phyloP scores from a whole-genome alignment of 2,113 vertebrate species.

The Saiga tatarica region DNA sequence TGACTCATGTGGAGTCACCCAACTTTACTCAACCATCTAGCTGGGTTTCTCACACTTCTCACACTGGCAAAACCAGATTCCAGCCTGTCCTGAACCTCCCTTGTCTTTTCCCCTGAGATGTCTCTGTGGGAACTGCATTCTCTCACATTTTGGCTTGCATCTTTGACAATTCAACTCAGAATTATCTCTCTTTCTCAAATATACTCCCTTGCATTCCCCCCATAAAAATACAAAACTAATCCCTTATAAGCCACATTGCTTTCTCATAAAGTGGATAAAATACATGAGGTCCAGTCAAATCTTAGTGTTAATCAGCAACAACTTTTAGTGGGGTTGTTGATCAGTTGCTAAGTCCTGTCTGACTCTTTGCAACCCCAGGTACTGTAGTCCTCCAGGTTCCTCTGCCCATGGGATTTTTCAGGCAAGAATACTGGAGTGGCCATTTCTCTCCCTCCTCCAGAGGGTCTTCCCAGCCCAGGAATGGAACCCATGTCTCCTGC shows the following conservation, averaged over 20 bases:
- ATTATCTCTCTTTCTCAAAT: neutral
- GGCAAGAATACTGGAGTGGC: neutral
- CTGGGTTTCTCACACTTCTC: neutral
- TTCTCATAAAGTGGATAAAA: neutral
- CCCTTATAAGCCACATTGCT: neutral
- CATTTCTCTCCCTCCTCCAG: neutral
- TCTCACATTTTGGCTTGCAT: neutral
- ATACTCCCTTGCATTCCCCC: neutral
- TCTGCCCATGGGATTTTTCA: neutral
- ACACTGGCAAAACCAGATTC: neutral
- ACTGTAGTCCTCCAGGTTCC: neutral
- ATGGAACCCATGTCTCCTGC: neutral
- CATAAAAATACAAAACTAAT: neutral
- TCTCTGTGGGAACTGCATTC: neutral
- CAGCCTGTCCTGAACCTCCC: neutral
- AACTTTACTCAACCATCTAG: neutral
- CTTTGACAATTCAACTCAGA: neutral
- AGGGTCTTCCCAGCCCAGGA: neutral
- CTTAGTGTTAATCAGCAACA: neutral
- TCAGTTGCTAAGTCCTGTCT: neutral
- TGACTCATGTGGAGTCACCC: too few species aligned
- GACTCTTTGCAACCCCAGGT: neutral
- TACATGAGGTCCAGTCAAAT: neutral
- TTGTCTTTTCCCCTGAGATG: neutral
- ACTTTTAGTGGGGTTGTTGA: neutral